Base-by-base conservation (phyloP, 1,140 invertebrate genomes). In the Pseudomyrmex gracilis region DNA sequence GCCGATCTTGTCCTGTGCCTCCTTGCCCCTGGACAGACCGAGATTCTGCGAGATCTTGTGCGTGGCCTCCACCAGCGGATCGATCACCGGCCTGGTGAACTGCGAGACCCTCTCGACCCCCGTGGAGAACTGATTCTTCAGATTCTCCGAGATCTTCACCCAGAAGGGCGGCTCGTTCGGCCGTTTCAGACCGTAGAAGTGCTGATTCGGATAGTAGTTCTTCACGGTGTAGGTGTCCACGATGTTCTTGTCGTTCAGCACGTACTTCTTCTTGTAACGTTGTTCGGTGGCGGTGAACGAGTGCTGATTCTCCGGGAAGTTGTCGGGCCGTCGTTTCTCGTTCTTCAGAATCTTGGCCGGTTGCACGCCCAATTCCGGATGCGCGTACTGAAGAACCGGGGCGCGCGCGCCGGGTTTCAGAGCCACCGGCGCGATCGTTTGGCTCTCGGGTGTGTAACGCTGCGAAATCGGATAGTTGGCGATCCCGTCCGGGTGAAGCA, bases 31-130 rank as follows among this genome's bases (percentile, higher is more conserved):
- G 1, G 96, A 95, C 1, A 97, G 93, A 4, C 97, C 97, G 9
- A 97, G 93, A 90, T 97, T 97, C 74, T 97, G 95, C 1, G 96
- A 96, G 70, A 97, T 97, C 92, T 97, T 97, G 2, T 97, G 96
- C 0, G 97, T 97, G 0, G 97, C 97, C 93, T 97, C 97, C 0
- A 97, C 95, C 2, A 97, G 82, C 1, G 97, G 97, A 77, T 97
- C 96, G 12, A 97, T 94, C 1, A 97, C 96, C 0, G 97, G 96
- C 57, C 96, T 94, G 0, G 97, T 96, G 1, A 97, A 91, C 85
- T 96, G 95, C 15, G 96, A 96, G 57, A 97, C 95, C 22, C 95
- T 96, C 87, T 97, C 95, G 47, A 97, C 96, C 0, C 97, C 95
- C 53, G 93, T 96, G 76, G 96, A 96, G 12, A 97, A 95, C 60